Conservation (phyloP, 2,113 vertebrate genomes). For the Macquaria australasica region DNA sequence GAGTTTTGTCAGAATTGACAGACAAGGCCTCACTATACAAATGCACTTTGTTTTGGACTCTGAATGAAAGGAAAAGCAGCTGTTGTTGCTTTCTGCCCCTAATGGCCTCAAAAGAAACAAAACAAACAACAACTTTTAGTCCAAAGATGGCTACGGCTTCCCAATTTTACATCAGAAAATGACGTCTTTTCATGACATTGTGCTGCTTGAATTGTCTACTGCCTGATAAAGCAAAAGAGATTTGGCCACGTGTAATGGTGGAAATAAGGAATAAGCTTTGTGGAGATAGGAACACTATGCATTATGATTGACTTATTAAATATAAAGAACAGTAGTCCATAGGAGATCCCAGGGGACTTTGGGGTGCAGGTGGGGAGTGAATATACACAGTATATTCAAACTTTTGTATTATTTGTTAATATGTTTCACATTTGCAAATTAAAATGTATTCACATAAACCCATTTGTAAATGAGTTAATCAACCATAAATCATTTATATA, state of each 20-base stretch:
- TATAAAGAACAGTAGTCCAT: neutral
- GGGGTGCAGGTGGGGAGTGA: neutral
- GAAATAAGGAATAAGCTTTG: slow-evolving; percentile 9
- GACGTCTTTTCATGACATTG: neutral
- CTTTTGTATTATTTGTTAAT: neutral
- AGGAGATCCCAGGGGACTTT: neutral
- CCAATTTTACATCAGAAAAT: neutral
- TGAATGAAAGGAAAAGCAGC: slow-evolving; percentile 11
- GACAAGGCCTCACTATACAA: neutral
- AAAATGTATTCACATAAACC: neutral
- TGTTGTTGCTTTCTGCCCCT: neutral
- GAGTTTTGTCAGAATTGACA: slow-evolving; percentile 4
- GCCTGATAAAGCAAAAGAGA: neutral
- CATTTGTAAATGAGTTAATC: neutral
- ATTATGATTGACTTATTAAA: neutral
- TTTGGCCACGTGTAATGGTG: neutral
- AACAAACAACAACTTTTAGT: neutral
- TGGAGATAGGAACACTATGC: neutral
- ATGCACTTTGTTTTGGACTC: neutral
- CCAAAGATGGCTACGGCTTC: neutral
- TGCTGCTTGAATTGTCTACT: neutral
- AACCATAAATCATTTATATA: neutral
- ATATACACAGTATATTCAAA: neutral
- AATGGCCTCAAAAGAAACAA: neutral
- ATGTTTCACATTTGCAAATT: neutral